Evolutionary conservation across 2,113 vertebrate species (phyloP), one percentile per base, ranked within the genome.

Genomic region (Diadophis punctatus): DNA sequence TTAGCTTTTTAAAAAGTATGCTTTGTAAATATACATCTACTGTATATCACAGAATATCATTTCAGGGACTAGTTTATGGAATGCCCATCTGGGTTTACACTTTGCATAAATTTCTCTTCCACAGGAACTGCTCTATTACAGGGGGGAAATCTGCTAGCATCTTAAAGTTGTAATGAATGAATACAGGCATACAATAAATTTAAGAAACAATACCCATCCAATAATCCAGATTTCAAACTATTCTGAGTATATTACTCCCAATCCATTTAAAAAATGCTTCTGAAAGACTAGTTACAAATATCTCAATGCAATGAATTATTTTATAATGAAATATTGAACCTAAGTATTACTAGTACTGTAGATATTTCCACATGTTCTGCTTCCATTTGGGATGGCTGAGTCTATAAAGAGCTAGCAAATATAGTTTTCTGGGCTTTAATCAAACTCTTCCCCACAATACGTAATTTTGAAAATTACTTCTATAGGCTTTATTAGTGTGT

Each of bases 381-480:
- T 34, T 74, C n/a, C 14, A 18, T 20, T 74, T 74, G 68, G 27
- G 4, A n/a, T n/a, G 30, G 60, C n/a, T 74, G n/a, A 8, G 16
- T 74, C 63, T 18, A 34, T 74, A 74, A 39, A 74, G n/a, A 34
- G 68, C n/a, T 34, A 39, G 14, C 16, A 74, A 39, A 5, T 9
- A 39, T 20, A 80, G n/a, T 80, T 39, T 34, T 80, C n/a, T 20
- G 34, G 34, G 7, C 16, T 80, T 80, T 80, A 8, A 80, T 80
- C 34, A 39, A 8, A 3, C 16, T 1, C 30, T n/a, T 0, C 11
- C 34, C 34, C 34, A 2, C 16, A 0, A 2, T 39, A 8, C 8
- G 34, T 39, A 80, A 80, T 39, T 80, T 80, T 80, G 34, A 39
- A 80, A 80, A 20, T 8, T 80, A 39, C 7, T 80, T 8, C 34